phyloP scores from a whole-genome alignment of 2,797 vertebrate species.

The Linurgus olivaceus region DNA sequence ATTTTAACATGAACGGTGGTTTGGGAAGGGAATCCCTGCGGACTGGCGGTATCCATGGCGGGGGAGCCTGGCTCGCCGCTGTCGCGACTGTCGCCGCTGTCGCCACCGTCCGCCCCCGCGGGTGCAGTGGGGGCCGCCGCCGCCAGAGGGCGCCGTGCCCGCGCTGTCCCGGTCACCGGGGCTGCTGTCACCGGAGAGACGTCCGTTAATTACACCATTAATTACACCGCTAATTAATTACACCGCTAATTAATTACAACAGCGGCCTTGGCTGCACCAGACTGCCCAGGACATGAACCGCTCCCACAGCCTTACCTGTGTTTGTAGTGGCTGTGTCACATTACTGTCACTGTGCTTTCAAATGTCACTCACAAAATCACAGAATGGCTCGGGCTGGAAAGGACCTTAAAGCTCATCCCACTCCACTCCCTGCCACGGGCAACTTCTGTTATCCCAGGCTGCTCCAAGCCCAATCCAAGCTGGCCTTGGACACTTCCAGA shows the following conservation, averaged over 20 bases:
- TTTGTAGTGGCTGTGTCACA: accelerated
- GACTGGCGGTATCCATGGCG: accelerated
- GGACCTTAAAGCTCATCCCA: not conserved
- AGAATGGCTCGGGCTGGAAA: too few relatives aligned
- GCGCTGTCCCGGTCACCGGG: not conserved
- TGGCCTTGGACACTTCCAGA: not conserved
- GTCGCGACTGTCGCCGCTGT: not conserved
- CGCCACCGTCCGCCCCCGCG: accelerated
- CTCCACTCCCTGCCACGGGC: not conserved
- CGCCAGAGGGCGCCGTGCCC: not conserved
- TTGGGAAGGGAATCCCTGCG: not conserved
- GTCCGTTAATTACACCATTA: accelerated
- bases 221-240: not conserved
- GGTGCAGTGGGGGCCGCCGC: not conserved
- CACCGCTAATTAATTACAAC: not conserved
- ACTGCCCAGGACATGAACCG: not conserved
- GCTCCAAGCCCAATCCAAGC: not conserved
- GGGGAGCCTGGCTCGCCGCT: not conserved
- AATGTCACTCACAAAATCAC: not conserved
- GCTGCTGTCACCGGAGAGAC: not conserved
- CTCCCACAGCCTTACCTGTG: accelerated
- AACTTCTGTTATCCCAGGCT: accelerated
- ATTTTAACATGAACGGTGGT: accelerated
- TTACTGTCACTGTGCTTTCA: accelerated
- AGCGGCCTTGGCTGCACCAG: not conserved